Evolutionary conservation across 2,888 invertebrate species (phyloP), one percentile per base, ranked within the genome.

Genomic region (Coleophora flavipennella): DNA sequence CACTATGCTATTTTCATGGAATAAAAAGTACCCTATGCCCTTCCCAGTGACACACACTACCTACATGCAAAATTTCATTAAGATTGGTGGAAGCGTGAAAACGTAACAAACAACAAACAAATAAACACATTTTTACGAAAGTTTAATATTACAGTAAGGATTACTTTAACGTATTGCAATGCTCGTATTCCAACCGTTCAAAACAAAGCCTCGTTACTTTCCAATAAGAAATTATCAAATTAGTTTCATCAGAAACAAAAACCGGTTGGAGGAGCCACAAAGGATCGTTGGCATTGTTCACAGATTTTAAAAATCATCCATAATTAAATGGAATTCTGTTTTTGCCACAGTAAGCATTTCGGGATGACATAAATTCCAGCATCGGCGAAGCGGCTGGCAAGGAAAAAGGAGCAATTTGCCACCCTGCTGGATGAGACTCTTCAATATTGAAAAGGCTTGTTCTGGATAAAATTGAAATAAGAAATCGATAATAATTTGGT

Each of bases 291-390:
- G 79, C 81, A 84, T 83, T 83, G 83, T 83, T 81, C 80, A 80
- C 81, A 79, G 83, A 81, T 83, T 81, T 81, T 73, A 67, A 83
- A 78, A 83, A 81, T 78, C 78, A 72, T 72, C 74, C 79, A 81
- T 84, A 84, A 84, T 84, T 83, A 83, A 83, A 71, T 73, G 84
- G 84, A 80, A 84, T 84, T 67, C 61, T 58, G 61, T 81, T 83
- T 79, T 83, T 83, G 59, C 59, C 35, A 38, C 31, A 45, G 49
- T 58, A 40, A 50, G 58, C 69, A 70, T 75, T 77, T 77, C 71
- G 67, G 66, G 66, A 66, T 75, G 66, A 73, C 77, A 81, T 77
- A 78, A 70, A 83, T 83, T 78, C 80, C 71, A 63, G 63, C 59
- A 64, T 70, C 58, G 49, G 48, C 51, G 56, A 62, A 62, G 57